These are phyloP conservation scores for Tuberolachnus salignus DNA, from an alignment of 2,888 invertebrate species.

Conservation along the genomic window DNA sequence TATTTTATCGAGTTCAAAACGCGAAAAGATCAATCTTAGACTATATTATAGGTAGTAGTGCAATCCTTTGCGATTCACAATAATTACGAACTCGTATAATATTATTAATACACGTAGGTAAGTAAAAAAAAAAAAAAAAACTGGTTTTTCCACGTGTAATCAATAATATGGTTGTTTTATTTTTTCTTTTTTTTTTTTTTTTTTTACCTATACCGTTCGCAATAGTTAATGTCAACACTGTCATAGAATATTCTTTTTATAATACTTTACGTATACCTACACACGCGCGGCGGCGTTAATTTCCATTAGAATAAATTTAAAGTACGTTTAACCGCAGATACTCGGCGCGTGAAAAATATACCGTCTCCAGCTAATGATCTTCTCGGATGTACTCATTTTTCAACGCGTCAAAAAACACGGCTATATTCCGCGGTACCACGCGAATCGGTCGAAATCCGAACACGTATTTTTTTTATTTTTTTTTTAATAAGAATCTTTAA, in stretches of 20 bases:
- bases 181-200: neutral
- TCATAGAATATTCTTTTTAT: conserved; percentile 17
- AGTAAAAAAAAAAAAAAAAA: conserved; percentile 5
- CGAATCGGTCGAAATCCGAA: neutral
- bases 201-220: conserved; percentile 1
- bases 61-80: conserved; percentile 24
- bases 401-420: neutral
- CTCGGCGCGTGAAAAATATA: conserved; percentile 1
- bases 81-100: conserved; percentile 18
- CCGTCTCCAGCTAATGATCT: conserved; percentile 8
- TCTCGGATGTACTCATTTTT: conserved; percentile 11
- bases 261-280: neutral
- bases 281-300: neutral
- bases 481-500: too few species aligned
- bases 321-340: conserved; percentile 30
- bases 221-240: conserved; percentile 45
- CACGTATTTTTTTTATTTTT: too few species aligned
- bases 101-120: neutral
- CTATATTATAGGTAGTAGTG: neutral
- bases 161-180: conserved; percentile 13
- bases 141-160: conserved; percentile 46
- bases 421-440: neutral
- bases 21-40: conserved; percentile 43
- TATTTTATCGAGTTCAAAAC: conserved; percentile 38
- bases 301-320: conserved; percentile 35